phyloP scores from a whole-genome alignment of 2,797 vertebrate genomes.

The Lepilemur ruficaudatus region DNA sequence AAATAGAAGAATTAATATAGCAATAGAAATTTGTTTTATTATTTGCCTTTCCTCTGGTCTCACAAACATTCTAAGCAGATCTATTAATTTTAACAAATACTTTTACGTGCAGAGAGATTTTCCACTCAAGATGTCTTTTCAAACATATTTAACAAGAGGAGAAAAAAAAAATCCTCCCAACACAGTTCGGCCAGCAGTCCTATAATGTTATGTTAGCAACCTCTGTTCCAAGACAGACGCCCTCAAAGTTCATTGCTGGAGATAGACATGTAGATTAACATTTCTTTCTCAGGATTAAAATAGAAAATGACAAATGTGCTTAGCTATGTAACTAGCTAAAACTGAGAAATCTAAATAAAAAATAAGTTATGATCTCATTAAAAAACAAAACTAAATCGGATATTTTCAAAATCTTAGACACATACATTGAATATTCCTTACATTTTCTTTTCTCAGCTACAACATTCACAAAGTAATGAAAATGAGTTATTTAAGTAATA shows the following conservation, averaged over 20 bases:
- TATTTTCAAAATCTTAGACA: conserved; percentile 31
- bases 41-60: conserved; percentile 18
- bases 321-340: neutral
- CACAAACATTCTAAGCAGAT: neutral
- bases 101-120: neutral
- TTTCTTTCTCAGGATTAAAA: conserved; percentile 35
- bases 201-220: neutral
- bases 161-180: neutral
- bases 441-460: neutral
- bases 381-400: conserved; percentile 11
- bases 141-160: conserved; percentile 40
- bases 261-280: conserved; percentile 28
- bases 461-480: neutral
- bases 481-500: neutral
- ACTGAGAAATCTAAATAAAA: neutral
- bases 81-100: conserved; percentile 1
- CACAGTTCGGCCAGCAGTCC: neutral
- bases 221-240: neutral
- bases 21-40: neutral
- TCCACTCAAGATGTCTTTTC: neutral
- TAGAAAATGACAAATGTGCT: conserved; percentile 8
- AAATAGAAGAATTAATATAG: conserved; percentile 32
- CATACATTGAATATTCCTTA: neutral
- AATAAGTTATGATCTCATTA: neutral
- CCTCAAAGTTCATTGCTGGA: neutral